These are phyloP conservation scores for Sciurus niger DNA, from an alignment of 2,113 vertebrate genomes.

Conservation along the genomic window DNA sequence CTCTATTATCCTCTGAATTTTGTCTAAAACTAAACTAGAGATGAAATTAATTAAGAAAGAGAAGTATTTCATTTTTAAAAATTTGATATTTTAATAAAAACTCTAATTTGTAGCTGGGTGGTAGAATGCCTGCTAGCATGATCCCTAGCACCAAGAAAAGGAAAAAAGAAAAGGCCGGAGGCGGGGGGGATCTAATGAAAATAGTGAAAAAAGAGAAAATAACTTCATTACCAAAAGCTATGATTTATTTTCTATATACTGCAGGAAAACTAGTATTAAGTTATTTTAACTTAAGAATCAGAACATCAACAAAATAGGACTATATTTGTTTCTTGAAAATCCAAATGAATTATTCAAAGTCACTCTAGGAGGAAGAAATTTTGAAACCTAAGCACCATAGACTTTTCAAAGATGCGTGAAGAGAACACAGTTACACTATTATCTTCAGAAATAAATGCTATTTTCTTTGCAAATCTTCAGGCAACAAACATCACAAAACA, in stretches of 20 bases:
- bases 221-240: background rate
- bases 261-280: conserved; percentile 34
- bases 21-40: conserved; percentile 32
- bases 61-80: conserved; percentile 7
- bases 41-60: background rate
- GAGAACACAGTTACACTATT: background rate
- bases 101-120: background rate
- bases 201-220: background rate
- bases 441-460: conserved; percentile 36
- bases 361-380: conserved; percentile 5
- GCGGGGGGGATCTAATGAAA: background rate
- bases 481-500: conserved; percentile 39
- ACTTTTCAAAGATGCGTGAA: conserved; percentile 17
- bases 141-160: too few species aligned
- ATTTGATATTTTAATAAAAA: background rate
- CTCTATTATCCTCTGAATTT: conserved; percentile 6
- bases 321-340: conserved; percentile 46
- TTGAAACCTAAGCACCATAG: background rate
- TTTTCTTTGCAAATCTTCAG: conserved; percentile 33
- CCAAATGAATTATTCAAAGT: conserved; percentile 32
- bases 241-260: background rate
- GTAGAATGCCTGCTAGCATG: background rate
- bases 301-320: background rate
- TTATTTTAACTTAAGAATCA: background rate
- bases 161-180: too few species aligned